phyloP scores from a whole-genome alignment of 2,888 invertebrate species.

The Quadriops clusia region DNA sequence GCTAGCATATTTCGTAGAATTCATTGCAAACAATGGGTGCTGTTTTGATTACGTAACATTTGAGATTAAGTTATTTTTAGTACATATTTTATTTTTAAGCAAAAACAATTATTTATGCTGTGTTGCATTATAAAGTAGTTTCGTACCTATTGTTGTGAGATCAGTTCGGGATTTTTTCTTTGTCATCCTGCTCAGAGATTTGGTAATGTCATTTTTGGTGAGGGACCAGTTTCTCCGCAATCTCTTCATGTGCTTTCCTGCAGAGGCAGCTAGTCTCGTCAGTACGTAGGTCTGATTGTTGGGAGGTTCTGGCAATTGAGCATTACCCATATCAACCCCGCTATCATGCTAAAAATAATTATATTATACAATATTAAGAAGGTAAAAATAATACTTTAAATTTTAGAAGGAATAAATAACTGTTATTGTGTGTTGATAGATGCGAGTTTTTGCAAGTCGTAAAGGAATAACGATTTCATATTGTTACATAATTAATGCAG shows the following conservation, averaged over 20 bases:
- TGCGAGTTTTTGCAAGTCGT: no score
- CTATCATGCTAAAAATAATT: slow-evolving; percentile 33
- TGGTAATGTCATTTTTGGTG: slow-evolving; percentile 46
- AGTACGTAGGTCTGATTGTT: slow-evolving; percentile 44
- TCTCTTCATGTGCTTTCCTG: slow-evolving; percentile 50
- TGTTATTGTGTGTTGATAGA: no score
- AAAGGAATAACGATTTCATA: no score
- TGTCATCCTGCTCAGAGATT: slow-evolving; percentile 39
- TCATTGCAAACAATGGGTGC: no score
- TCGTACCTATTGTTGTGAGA: slow-evolving; percentile 19
- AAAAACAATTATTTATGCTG: no score
- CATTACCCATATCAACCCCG: slow-evolving; percentile 40
- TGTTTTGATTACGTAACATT: no score
- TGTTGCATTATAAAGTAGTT: not conserved
- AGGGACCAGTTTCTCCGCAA: slow-evolving; percentile 50
- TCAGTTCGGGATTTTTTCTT: slow-evolving; percentile 33
- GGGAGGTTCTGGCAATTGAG: slow-evolving; percentile 51
- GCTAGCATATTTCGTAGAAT: no score
- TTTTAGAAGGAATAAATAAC: no score
- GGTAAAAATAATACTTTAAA: not conserved
- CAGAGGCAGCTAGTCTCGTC: slow-evolving; percentile 50
- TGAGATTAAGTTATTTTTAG: no score
- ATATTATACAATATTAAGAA: slow-evolving; percentile 6
- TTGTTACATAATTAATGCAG: no score
- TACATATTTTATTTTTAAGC: no score